Percentiles rank a stretch among this genome's conserved stretches.
Evolutionary conservation across 2,113 vertebrate genomes (phyloP).

Genomic region (Indri indri): DNA sequence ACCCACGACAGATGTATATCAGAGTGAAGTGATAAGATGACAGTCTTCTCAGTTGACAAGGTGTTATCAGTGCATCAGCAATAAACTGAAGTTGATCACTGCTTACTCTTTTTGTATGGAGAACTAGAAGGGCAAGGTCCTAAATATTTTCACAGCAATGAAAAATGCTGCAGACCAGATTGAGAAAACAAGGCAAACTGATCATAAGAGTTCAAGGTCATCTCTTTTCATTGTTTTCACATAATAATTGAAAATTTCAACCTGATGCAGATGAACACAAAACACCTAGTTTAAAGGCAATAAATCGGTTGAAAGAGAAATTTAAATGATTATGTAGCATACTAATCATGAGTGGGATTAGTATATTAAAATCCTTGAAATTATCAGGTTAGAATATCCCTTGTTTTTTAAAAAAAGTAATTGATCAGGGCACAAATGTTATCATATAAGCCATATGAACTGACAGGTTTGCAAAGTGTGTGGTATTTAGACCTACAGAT

Average conservation of each 20-base stretch:
- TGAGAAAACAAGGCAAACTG: not conserved
- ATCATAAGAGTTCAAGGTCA: not conserved
- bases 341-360: not conserved
- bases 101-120: not conserved
- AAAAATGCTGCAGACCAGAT: not conserved
- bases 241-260: conserved; percentile 25
- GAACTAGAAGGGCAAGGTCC: not conserved
- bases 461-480: not conserved
- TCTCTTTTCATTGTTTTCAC: not conserved
- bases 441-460: not conserved
- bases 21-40: conserved; percentile 2
- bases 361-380: not conserved
- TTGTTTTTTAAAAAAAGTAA: not conserved
- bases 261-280: not conserved
- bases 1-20: not conserved
- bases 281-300: not conserved
- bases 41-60: not conserved
- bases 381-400: not conserved
- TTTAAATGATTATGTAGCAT: not conserved
- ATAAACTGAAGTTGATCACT: not conserved
- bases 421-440: not conserved
- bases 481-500: not conserved
- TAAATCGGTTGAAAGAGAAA: not conserved
- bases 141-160: not conserved
- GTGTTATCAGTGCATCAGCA: not conserved